phyloP scores from a whole-genome alignment of 2,888 invertebrate genomes.

The Cephus sareptanus region DNA sequence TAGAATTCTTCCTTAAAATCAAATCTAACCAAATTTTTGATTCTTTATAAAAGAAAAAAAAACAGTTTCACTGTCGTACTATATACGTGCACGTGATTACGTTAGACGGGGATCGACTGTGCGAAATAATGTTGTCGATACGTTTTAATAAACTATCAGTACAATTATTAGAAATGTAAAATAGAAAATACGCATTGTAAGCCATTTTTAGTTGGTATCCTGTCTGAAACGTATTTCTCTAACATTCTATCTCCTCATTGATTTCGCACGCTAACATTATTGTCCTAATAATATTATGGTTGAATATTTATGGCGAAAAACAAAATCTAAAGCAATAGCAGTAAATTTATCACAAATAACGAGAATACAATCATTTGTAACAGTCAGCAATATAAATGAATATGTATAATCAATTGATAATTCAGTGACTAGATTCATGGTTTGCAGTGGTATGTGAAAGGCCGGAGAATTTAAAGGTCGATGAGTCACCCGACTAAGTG shows the following conservation, averaged over 20 bases:
- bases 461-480: background rate
- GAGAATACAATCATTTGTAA: background rate
- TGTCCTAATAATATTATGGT: background rate
- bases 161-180: too few relatives aligned
- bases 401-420: background rate
- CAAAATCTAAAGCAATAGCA: background rate
- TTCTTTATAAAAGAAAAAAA: background rate
- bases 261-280: background rate
- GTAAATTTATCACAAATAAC: background rate
- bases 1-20: background rate
- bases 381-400: background rate
- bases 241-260: background rate
- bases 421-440: constrained; percentile 1
- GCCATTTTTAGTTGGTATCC: background rate
- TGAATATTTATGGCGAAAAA: background rate
- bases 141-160: too few relatives aligned
- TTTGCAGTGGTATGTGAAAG: background rate
- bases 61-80: background rate
- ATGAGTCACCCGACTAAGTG: background rate
- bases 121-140: background rate
- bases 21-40: background rate
- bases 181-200: background rate
- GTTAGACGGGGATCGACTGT: background rate
- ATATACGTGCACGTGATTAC: background rate
- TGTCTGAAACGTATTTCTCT: background rate